These are phyloP conservation scores for Lasioglossum leucozonium DNA, from an alignment of 2,888 invertebrate species.

Conservation along the genomic window DNA sequence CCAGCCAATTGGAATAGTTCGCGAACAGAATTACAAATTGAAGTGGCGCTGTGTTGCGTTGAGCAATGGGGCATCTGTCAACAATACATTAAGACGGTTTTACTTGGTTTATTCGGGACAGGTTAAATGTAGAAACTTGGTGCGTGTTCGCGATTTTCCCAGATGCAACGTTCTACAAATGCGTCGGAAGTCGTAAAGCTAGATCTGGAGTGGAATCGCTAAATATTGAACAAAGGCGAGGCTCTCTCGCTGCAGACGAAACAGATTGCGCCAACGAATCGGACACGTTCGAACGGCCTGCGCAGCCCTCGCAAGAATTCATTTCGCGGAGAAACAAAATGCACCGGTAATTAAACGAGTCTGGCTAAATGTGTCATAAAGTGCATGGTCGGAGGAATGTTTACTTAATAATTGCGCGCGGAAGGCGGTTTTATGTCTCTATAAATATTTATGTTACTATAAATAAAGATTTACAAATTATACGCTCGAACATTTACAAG, in stretches of 20 bases:
- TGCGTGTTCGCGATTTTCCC: not conserved
- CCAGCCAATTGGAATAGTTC: slow-evolving; percentile 26
- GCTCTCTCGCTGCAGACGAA: not conserved
- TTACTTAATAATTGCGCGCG: not conserved
- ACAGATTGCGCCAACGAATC: not conserved
- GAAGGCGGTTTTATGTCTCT: not conserved
- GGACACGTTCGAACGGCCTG: not conserved
- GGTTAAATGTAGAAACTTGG: not conserved
- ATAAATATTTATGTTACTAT: not conserved
- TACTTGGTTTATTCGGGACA: not conserved
- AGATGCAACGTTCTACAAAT: not conserved
- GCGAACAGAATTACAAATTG: slow-evolving; percentile 44
- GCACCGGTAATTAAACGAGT: not conserved
- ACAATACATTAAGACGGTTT: slow-evolving; percentile 12
- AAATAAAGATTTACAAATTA: not conserved
- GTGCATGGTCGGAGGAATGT: not conserved
- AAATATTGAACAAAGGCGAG: not conserved
- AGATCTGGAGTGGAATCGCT: not conserved
- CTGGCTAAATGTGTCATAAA: not conserved
- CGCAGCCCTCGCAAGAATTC: not conserved
- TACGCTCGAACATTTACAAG: not conserved
- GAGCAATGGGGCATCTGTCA: slow-evolving; percentile 27
- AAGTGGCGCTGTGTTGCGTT: slow-evolving; percentile 15
- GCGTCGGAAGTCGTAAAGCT: slow-evolving; percentile 5
- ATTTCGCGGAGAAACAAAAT: not conserved